phyloP scores from a whole-genome alignment of 2,113 vertebrate genomes.

The Catharus fuscescens region DNA sequence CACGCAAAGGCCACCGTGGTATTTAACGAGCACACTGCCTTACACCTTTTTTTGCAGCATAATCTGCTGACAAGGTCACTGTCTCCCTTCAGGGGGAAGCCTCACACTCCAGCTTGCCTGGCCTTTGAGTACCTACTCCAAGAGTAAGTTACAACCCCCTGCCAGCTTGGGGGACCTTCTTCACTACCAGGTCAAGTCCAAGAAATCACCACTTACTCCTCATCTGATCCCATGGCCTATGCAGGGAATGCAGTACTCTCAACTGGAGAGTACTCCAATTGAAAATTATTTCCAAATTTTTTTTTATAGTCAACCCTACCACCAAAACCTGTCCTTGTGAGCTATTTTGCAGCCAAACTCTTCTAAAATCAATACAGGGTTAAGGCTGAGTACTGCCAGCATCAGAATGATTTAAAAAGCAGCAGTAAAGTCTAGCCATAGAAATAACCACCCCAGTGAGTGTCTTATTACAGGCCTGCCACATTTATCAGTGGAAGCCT shows the following conservation, averaged over 20 bases:
- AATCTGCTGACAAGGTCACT: constrained; percentile 33
- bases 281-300: neutral
- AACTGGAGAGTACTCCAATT: fast-evolving
- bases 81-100: neutral
- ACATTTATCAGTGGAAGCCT: neutral
- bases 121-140: neutral
- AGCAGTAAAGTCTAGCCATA: neutral
- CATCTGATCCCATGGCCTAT: neutral
- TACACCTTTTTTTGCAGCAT: neutral
- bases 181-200: neutral
- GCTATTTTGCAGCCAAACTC: neutral
- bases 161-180: neutral
- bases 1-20: neutral
- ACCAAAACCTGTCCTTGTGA: neutral
- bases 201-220: neutral
- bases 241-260: neutral
- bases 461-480: neutral
- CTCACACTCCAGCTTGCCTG: neutral
- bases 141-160: neutral
- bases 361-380: neutral
- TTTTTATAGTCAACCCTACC: neutral
- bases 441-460: neutral
- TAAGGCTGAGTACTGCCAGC: neutral
- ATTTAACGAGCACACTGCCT: neutral
- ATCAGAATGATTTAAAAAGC: neutral